A percentile compares a stretch with the other conserved stretches of the same genome.
These are phyloP conservation scores for Serrognathus titanus DNA, from an alignment of 2,888 invertebrate genomes.

Conservation along the genomic window DNA sequence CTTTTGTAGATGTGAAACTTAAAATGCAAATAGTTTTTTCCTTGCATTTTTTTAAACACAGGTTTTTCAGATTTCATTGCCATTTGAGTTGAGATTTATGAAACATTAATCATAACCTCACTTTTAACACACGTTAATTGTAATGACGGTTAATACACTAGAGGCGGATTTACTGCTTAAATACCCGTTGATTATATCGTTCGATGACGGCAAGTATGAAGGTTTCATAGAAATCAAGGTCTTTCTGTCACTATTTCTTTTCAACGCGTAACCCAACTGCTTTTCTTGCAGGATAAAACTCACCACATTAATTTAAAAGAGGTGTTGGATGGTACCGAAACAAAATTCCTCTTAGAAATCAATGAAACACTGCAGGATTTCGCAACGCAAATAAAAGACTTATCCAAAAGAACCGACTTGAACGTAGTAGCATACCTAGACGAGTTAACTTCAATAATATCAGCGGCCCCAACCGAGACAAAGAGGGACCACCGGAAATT, in stretches of 20 bases:
- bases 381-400: slow-evolving; percentile 11
- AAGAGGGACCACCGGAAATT: neutral
- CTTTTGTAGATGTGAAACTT: too few relatives aligned
- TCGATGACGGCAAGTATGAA: slow-evolving; percentile 19
- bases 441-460: slow-evolving; percentile 24
- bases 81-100: too few relatives aligned
- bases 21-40: too few relatives aligned
- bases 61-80: too few relatives aligned
- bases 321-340: neutral
- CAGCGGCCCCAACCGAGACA: slow-evolving; percentile 9
- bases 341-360: slow-evolving; percentile 19
- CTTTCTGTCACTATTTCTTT: slow-evolving; percentile 15
- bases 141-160: too few relatives aligned
- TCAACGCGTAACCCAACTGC: neutral
- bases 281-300: slow-evolving; percentile 29
- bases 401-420: neutral
- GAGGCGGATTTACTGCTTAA: slow-evolving; percentile 27
- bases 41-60: too few relatives aligned
- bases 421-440: slow-evolving; percentile 29
- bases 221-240: slow-evolving; percentile 32
- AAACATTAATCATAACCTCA: too few relatives aligned
- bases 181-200: slow-evolving; percentile 33
- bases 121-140: too few relatives aligned
- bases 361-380: slow-evolving; percentile 19
- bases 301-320: slow-evolving; percentile 26